Evolutionary conservation across 2,888 invertebrate species (phyloP), one percentile per base, ranked within the genome.

Genomic region (Neria commutata): DNA sequence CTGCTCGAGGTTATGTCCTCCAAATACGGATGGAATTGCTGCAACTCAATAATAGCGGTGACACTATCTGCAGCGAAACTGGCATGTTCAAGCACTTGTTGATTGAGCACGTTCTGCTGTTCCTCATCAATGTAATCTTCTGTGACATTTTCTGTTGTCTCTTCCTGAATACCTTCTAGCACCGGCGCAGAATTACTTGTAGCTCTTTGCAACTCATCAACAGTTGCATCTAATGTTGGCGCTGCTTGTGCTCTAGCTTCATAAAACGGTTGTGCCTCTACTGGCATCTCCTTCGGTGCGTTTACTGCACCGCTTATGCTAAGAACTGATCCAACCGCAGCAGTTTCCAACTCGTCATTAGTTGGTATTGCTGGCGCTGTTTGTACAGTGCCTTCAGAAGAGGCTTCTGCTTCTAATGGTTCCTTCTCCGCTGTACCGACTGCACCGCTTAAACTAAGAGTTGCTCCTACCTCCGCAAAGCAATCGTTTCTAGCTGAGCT

Each of bases 91-190:
- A 62, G 60, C 11, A 71, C 48, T 33, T 71, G 69, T 50, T 72
- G 74, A 50, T 77, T 76, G 6, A 75, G 62, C 25, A 72, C 61
- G 64, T 76, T 76, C 48, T 76, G 74, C 21, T 68, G 69, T 57
- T 76, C 77, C 60, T 77, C 77, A 56, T 50, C 57, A 52, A 40
- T 2, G 37, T 10, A 16, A 25, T 52, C 56, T 54, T 56, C 54
- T 1, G 26, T 17, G 10, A 55, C 46, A 11, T 40, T 3, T 6
- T 2, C 17, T n/a, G 37, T 10, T 23, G 51, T 11, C 5, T 25
- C 25, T 48, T 17, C 10, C n/a, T 2, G 16, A 24, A 24, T 21
- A 21, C 3, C 3, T 3, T 53, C 54, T 5, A 49, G 29, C 6
- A 63, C 55, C 0, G 71, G 73, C 48, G 62, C 53, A 3, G 73